Conservation (phyloP, 1,140 invertebrate genomes). For the Campoletis sonorensis region DNA sequence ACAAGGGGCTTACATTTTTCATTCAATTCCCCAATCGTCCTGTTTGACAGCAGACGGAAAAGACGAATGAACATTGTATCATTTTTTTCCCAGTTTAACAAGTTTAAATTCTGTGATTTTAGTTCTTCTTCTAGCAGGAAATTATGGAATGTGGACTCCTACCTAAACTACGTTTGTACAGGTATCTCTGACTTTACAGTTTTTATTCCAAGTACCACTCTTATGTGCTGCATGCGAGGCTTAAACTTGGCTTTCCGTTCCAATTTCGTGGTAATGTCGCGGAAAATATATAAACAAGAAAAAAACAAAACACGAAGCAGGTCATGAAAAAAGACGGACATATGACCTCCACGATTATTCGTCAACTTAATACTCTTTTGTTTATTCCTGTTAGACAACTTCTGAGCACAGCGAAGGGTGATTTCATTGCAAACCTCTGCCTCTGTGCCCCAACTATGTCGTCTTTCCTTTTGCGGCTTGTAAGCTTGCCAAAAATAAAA, state of each 20-base stretch:
- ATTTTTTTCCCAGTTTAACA: too few relatives aligned
- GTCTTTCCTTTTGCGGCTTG: slow-evolving; percentile 40
- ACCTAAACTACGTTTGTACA: too few relatives aligned
- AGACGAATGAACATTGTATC: too few relatives aligned
- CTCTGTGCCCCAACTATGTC: slow-evolving; percentile 31
- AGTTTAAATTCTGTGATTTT: too few relatives aligned
- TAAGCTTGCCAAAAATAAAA: slow-evolving; percentile 47
- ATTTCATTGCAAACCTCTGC: slow-evolving; percentile 23
- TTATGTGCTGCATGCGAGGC: too few relatives aligned
- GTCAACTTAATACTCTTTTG: slow-evolving; percentile 29
- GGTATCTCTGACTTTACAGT: too few relatives aligned
- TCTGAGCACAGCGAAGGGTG: neutral
- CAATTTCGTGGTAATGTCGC: neutral
- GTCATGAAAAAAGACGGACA: neutral
- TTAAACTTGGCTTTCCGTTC: neutral
- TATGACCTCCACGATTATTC: slow-evolving; percentile 9
- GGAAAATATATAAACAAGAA: slow-evolving; percentile 9
- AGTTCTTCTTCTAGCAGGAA: too few relatives aligned
- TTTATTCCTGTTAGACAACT: slow-evolving; percentile 24
- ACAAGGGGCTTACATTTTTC: too few relatives aligned
- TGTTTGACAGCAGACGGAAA: too few relatives aligned
- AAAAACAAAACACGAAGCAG: neutral
- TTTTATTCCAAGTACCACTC: too few relatives aligned
- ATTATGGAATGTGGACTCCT: too few relatives aligned
- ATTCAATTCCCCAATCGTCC: too few relatives aligned